A percentile compares a stretch with the other conserved stretches of the same genome.
These are phyloP conservation scores for Poeciliopsis prolifica DNA, from an alignment of 2,113 vertebrate genomes.

Conservation along the genomic window DNA sequence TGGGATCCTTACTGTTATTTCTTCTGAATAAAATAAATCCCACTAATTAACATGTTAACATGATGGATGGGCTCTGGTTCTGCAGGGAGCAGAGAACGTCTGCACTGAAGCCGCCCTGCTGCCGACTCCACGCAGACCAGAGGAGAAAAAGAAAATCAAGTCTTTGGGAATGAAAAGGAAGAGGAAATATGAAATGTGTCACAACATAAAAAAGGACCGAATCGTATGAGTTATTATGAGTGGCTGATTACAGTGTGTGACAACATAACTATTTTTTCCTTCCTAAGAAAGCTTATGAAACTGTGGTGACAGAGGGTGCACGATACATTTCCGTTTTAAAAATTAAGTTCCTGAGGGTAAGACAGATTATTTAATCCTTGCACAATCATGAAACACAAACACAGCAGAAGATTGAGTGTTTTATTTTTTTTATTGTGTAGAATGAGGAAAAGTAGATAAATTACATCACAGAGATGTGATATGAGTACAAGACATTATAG, in stretches of 20 bases:
- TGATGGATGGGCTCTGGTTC: conserved; percentile 92
- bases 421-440: conserved; percentile 18
- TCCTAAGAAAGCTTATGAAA: conserved; percentile 9
- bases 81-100: conserved; percentile 80
- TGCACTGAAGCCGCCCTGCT: conserved; percentile 61
- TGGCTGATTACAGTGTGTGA: conserved; percentile 8
- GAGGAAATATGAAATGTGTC: conserved; percentile 58
- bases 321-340: background rate
- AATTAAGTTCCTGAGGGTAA: background rate
- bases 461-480: conserved; percentile 34
- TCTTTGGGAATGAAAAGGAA: conserved; percentile 35
- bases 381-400: background rate
- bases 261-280: conserved; percentile 5
- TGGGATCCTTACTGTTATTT: conserved; percentile 89
- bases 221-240: conserved; percentile 6
- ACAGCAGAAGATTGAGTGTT: conserved; percentile 12
- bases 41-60: conserved; percentile 97
- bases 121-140: conserved; percentile 50
- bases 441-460: conserved; percentile 44
- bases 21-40: conserved; percentile 88
- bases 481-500: conserved; percentile 16
- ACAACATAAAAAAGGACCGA: conserved; percentile 21
- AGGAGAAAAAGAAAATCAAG: conserved; percentile 35
- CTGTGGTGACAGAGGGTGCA: background rate
- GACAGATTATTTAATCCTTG: background rate